phyloP scores from a whole-genome alignment of 2,888 invertebrate species.

The Drosophila imparisetae region DNA sequence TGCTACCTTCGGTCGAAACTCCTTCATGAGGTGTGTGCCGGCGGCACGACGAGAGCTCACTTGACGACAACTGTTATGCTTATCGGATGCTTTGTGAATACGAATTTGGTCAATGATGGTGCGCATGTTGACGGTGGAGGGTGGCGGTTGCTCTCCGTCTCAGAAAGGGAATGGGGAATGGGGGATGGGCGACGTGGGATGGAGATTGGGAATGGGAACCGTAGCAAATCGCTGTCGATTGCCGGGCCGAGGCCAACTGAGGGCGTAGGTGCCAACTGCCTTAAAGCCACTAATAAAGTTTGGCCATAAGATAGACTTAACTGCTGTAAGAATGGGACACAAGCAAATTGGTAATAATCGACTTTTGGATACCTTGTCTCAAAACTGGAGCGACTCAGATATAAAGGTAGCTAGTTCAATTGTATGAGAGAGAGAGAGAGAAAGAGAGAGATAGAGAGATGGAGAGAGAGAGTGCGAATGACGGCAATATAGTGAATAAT shows the following conservation, averaged over 20 bases:
- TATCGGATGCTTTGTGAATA: slow-evolving; percentile 80
- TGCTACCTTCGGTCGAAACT: slow-evolving; percentile 1
- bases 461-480: background rate
- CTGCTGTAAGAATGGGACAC: background rate
- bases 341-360: background rate
- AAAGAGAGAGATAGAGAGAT: background rate
- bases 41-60: slow-evolving; percentile 59
- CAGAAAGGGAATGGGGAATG: background rate
- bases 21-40: slow-evolving; percentile 48
- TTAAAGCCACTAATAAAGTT: slow-evolving; percentile 63
- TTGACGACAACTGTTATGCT: slow-evolving; percentile 79
- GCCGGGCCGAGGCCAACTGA: slow-evolving; percentile 55
- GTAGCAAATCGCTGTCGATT: slow-evolving; percentile 71
- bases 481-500: background rate
- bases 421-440: background rate
- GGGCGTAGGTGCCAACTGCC: slow-evolving; percentile 68
- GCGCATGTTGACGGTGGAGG: background rate
- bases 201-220: slow-evolving; percentile 6
- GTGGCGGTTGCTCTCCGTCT: background rate
- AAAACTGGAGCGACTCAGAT: background rate
- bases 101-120: slow-evolving; percentile 62
- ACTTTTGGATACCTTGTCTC: slow-evolving; percentile 8
- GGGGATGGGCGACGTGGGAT: background rate
- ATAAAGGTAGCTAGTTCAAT: background rate
- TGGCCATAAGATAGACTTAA: slow-evolving; percentile 57